Conservation (phyloP, 2,888 invertebrate genomes). For the Brenthis daphne region DNA sequence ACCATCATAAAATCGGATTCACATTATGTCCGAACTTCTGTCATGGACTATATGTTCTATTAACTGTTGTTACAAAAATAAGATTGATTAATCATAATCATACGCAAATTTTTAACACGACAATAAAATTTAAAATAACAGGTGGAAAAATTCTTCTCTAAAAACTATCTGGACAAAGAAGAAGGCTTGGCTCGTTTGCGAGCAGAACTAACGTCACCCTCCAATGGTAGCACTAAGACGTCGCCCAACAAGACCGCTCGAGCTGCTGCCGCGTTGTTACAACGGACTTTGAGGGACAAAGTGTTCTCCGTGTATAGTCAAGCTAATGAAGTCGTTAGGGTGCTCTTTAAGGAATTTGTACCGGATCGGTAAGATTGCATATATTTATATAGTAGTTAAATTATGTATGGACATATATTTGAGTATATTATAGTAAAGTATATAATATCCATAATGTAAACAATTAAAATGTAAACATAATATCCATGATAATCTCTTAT, state of each 20-base stretch:
- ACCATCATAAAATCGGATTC: no score
- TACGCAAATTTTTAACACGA: no score
- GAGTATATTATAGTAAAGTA: neutral
- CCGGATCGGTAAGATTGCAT: constrained; percentile 83
- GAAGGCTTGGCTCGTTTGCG: constrained; percentile 89
- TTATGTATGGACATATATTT: neutral
- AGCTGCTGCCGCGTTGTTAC: constrained; percentile 90
- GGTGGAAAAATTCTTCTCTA: constrained; percentile 95
- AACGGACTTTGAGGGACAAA: constrained; percentile 91
- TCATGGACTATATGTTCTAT: no score
- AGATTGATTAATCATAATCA: constrained; percentile 32
- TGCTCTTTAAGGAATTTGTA: constrained; percentile 92
- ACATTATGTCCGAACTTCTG: no score
- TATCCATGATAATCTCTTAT: no score
- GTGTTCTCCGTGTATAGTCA: constrained; percentile 94
- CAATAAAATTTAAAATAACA: constrained; percentile 49
- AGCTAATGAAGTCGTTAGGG: constrained; percentile 90
- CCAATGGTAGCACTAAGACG: constrained; percentile 70
- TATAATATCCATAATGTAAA: no score
- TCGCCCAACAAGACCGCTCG: constrained; percentile 90
- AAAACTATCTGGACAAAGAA: constrained; percentile 94
- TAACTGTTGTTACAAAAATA: neutral
- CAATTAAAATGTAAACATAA: no score
- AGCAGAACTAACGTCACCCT: constrained; percentile 67
- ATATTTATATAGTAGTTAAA: neutral